Conservation (phyloP, 2,888 invertebrate genomes). For the Anodontia alba region DNA sequence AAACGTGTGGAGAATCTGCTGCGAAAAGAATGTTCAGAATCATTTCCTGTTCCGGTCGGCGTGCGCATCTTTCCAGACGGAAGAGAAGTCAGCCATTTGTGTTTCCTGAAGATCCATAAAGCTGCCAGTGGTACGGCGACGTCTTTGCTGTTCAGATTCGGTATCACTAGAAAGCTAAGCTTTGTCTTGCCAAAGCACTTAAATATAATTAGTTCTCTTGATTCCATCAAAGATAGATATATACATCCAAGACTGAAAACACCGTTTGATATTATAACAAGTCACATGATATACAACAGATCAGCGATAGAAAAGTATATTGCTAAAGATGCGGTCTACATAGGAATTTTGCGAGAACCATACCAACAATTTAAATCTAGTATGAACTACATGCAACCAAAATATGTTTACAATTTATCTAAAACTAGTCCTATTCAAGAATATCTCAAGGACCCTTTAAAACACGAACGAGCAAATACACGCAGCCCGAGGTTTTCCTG, state of each 20-base stretch:
- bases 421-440: slow-evolving; percentile 50
- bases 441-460: slow-evolving; percentile 58
- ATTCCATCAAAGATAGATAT: slow-evolving; percentile 44
- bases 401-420: slow-evolving; percentile 55
- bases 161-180: slow-evolving; percentile 50
- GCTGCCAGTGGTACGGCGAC: slow-evolving; percentile 66
- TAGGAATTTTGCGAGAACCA: slow-evolving; percentile 69
- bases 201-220: slow-evolving; percentile 55
- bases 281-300: slow-evolving; percentile 66
- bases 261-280: slow-evolving; percentile 64
- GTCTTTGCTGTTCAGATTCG: slow-evolving; percentile 65
- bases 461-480: slow-evolving; percentile 36
- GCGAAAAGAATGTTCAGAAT: slow-evolving; percentile 33
- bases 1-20: slow-evolving; percentile 32
- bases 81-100: slow-evolving; percentile 59
- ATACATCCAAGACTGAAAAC: slow-evolving; percentile 56
- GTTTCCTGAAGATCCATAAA: slow-evolving; percentile 70
- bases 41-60: slow-evolving; percentile 40
- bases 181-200: slow-evolving; percentile 61
- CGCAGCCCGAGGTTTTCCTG: slow-evolving; percentile 43
- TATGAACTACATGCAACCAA: slow-evolving; percentile 63
- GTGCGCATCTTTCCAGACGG: slow-evolving; percentile 52
- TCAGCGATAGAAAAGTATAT: slow-evolving; percentile 52
- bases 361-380: slow-evolving; percentile 66
- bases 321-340: slow-evolving; percentile 60